phyloP scores from a whole-genome alignment of 1,140 invertebrate genomes.

The Triops cancriformis region DNA sequence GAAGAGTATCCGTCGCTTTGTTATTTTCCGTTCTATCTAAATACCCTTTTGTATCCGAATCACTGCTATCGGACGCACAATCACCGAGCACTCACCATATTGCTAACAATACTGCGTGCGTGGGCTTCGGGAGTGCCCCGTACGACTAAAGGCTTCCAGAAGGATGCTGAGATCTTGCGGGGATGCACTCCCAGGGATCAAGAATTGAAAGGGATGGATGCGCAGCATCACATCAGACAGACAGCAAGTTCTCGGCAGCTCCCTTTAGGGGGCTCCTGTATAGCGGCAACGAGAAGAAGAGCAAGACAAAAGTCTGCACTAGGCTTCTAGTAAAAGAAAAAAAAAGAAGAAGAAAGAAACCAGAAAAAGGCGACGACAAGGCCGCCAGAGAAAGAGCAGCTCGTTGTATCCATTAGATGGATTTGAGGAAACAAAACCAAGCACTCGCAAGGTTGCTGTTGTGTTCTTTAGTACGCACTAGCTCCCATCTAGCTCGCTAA shows the following conservation, averaged over 20 bases:
- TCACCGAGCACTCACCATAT: background rate
- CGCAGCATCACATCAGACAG: background rate
- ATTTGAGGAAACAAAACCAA: background rate
- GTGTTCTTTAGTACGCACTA: background rate
- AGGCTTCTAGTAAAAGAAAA: background rate
- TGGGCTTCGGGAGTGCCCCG: background rate
- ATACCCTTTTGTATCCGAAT: background rate
- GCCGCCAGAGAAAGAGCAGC: background rate
- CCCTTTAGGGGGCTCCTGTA: background rate
- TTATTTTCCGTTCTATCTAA: background rate
- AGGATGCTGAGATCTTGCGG: background rate
- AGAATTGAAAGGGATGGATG: background rate
- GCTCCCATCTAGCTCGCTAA: background rate
- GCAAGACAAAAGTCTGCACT: background rate
- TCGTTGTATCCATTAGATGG: background rate
- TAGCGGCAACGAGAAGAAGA: background rate
- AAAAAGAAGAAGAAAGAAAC: background rate
- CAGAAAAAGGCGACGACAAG: background rate
- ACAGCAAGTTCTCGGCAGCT: background rate
- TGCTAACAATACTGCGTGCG: background rate
- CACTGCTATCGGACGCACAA: background rate
- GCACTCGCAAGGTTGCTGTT: background rate
- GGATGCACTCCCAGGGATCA: background rate
- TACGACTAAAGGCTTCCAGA: background rate
- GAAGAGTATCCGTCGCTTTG: background rate